Evolutionary conservation across 2,888 invertebrate genomes (phyloP), one percentile per base, ranked within the genome.

Genomic region (Drosophila silvestris): DNA sequence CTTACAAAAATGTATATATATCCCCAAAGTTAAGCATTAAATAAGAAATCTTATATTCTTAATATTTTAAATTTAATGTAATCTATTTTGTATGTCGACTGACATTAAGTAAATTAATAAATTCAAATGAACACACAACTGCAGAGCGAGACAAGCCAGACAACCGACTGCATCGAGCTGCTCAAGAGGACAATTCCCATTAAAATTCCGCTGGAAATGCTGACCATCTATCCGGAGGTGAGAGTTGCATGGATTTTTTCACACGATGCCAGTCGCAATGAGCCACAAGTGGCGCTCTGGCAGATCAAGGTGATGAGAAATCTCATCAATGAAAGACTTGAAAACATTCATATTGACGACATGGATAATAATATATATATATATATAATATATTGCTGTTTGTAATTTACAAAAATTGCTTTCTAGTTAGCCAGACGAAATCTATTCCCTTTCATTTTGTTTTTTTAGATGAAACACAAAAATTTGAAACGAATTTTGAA

Each of bases 401-500:
- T n/a, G 5, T n/a, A 41, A 41, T 41, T 41, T n/a, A 41, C 41
- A 19, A 41, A n/a, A 10, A 16, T 22, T 22, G 22, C 4, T 16
- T 9, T 22, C 9, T 47, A 47, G 47, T 47, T 9, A 16, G 22
- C 22, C 47, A 26, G 9, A 47, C 5, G 5, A 16, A 47, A 47
- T 47, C 28, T 47, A 22, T 16, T 47, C 2, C 2, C 2, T 39
- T 26, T 30, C 14, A 47, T 32, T 66, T 28, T 39, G 9, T 22
- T 47, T 47, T 47, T 47, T 47, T 28, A 26, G 22, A 12, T 39
- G 14, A 57, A 30, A 28, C 22, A 57, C 28, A 28, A 57, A n/a
- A 57, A n/a, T 28, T 39, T 57, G 1, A 28, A 68, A 72, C 65
- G 47, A 59, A 57, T 69, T 56, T 50, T 63, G 52, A 59, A 63